A percentile compares a stretch with the other conserved stretches of the same genome.
These are phyloP conservation scores for Melanophora roralis DNA, from an alignment of 2,888 invertebrate genomes.

Conservation along the genomic window DNA sequence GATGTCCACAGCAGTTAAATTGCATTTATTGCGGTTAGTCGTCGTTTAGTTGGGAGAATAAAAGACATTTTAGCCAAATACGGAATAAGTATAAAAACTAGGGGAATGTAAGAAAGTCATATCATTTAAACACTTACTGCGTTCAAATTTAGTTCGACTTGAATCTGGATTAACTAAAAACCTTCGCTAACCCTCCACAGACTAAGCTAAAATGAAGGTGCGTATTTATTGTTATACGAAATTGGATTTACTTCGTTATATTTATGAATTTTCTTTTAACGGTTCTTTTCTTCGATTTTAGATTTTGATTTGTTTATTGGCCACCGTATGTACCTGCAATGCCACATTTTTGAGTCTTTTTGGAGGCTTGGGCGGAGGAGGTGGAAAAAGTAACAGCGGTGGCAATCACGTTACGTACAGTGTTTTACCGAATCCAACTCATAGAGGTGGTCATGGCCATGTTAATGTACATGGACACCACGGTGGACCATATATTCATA, in stretches of 20 bases:
- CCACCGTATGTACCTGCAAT: constrained; percentile 67
- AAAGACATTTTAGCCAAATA: background rate
- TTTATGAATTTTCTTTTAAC: background rate
- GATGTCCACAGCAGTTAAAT: constrained; percentile 5
- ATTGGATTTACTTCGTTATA: background rate
- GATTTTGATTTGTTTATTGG: constrained; percentile 70
- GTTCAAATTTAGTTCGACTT: constrained; percentile 63
- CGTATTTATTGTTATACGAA: background rate
- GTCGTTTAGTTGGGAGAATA: background rate
- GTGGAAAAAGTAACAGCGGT: constrained; percentile 41
- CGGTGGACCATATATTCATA: background rate
- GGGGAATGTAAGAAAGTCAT: constrained; percentile 63
- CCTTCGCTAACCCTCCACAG: background rate
- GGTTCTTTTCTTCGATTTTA: constrained; percentile 45
- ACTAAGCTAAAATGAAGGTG: constrained; percentile 58
- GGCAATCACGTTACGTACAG: constrained; percentile 26
- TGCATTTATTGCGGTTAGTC: constrained; percentile 21
- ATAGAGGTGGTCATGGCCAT: constrained; percentile 10
- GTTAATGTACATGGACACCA: constrained; percentile 28
- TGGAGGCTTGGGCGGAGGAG: constrained; percentile 66
- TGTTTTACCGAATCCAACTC: constrained; percentile 32
- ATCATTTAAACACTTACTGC: constrained; percentile 69
- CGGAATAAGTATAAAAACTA: constrained; percentile 69
- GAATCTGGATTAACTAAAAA: constrained; percentile 15
- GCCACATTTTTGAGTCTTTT: constrained; percentile 69